Base-by-base conservation (phyloP, 2,113 vertebrate genomes). In the Chelonoidis abingdonii region DNA sequence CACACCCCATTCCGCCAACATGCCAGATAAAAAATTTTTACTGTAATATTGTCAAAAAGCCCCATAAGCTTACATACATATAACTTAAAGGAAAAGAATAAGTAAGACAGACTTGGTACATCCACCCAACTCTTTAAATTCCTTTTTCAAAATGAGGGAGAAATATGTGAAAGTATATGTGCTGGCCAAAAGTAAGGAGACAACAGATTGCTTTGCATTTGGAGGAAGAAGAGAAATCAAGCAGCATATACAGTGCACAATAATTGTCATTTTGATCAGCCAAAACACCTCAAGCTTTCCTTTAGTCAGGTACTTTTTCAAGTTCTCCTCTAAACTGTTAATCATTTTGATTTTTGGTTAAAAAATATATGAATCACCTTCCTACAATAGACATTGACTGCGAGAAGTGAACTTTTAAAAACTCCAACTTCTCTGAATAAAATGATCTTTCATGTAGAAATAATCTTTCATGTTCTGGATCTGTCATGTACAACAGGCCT, bases 381-480 rank as follows among this genome's bases (percentile, higher is more conserved):
- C 72, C 62, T 79, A 88, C 88, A 88, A 84, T 88, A 92, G 56
- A 54, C 25, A 10, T 4, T 84, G 89, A 57, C 65, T 78, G 54
- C 80, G 29, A 84, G 69, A 79, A 65, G 25, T 84, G 80, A 88
- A 79, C 69, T 91, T 91, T 69, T 49, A 50, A 29, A 79, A 85
- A 91, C 59, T 49, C 78, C 44, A 22, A 44, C 69, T 88, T 92
- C 86, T 83, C 79, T 80, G 69, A 79, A 83, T 87, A 87, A 92
- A 84, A 79, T 69, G 47, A 31, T 84, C 69, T 84, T 79, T 86
- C 52, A 89, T 93, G 49, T 47, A 89, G 54, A 47, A 93, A 86
- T 83, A 81, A 89, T 93, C 53, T 86, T 82, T 86, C 83, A 86
- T 86, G 65, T 50, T 89, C 81, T 93, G n/a, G 49, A 85, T 76